Percentiles rank a stretch among this genome's conserved stretches.
phyloP scores from a whole-genome alignment of 2,113 vertebrate genomes.

The Genyomyrus donnyi region DNA sequence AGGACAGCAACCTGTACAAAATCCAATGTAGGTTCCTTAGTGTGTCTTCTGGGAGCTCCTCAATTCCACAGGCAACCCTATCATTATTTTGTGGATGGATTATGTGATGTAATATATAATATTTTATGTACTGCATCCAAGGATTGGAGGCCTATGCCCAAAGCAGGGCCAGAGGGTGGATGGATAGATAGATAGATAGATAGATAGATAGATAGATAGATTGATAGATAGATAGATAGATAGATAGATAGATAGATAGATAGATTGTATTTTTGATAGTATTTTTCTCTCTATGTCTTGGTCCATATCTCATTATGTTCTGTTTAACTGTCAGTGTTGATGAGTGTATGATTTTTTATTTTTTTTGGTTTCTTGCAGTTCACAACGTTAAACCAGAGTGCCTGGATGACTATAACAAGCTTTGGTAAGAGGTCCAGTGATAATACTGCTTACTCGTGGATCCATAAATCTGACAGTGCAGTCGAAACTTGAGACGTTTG shows the following conservation, averaged over 20 bases:
- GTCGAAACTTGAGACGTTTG: not conserved
- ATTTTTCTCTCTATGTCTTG: not conserved
- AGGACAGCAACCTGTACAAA: constrained; percentile 94
- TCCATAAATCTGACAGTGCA: not conserved
- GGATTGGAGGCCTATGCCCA: too few relatives aligned
- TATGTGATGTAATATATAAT: not conserved
- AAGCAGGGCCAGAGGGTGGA: not conserved
- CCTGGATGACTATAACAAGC: constrained; percentile 89
- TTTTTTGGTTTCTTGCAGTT: constrained; percentile 72
- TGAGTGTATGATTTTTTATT: constrained; percentile 23
- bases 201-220: not conserved
- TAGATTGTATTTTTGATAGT: not conserved
- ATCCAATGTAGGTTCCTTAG: constrained; percentile 78
- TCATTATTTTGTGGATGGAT: not conserved
- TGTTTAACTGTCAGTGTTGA: not conserved
- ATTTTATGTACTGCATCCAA: too few relatives aligned
- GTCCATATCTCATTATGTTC: not conserved
- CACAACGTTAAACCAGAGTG: constrained; percentile 97
- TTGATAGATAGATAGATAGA: not conserved
- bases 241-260: not conserved
- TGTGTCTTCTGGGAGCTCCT: not conserved
- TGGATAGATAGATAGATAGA: not conserved
- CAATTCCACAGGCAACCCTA: not conserved
- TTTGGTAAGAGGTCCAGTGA: constrained; percentile 70
- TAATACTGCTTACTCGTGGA: not conserved